Percentiles rank a stretch among this genome's conserved stretches.
Conservation (phyloP, 2,888 invertebrate species). For the Thymelicus lineola region DNA sequence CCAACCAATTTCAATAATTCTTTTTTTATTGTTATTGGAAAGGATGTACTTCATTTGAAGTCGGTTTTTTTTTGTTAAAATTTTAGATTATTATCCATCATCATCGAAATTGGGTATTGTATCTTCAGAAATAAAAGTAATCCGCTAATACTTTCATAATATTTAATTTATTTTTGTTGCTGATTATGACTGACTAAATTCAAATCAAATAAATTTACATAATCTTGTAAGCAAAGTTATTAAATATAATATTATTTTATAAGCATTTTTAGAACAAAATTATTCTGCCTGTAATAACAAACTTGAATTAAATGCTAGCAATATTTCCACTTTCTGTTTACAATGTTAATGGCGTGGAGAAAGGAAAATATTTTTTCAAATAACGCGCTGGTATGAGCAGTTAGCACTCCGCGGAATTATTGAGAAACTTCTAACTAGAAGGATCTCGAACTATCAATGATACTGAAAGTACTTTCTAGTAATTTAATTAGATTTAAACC, state of each 20-base stretch:
- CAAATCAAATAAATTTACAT: background rate
- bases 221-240: background rate
- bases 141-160: no score
- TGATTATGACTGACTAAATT: no score
- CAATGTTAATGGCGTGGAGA: background rate
- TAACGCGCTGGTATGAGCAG: background rate
- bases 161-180: no score
- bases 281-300: background rate
- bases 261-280: no score
- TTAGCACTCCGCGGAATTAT: constrained; percentile 3
- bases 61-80: no score
- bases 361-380: background rate
- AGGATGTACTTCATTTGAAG: no score
- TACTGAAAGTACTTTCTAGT: constrained; percentile 4
- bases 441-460: constrained; percentile 2
- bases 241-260: background rate
- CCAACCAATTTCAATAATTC: no score
- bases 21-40: no score
- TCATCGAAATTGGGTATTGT: no score
- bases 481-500: constrained; percentile 7
- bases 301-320: background rate
- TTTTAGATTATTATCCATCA: no score
- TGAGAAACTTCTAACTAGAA: constrained; percentile 29
- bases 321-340: background rate
- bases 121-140: no score